Conservation (phyloP, 2,888 invertebrate species). For the Agrilus biguttatus region DNA sequence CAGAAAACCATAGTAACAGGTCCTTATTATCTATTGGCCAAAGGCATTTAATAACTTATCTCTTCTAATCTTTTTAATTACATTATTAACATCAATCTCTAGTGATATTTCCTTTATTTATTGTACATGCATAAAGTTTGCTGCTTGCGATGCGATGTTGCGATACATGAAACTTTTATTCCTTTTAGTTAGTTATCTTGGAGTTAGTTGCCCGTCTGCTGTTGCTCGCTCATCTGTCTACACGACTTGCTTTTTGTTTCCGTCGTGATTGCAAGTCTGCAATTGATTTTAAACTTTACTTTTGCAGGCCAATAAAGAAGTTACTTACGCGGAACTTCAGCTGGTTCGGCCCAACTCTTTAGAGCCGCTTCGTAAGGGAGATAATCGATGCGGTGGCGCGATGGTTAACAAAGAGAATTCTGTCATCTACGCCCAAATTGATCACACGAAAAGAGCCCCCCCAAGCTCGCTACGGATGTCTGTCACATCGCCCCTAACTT, state of each 20-base stretch:
- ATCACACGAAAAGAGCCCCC: conserved; percentile 43
- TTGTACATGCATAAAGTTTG: too few species aligned
- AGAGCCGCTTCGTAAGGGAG: conserved; percentile 29
- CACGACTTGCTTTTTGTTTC: not conserved
- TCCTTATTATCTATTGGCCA: too few species aligned
- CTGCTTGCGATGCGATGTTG: too few species aligned
- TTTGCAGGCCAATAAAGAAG: conserved; percentile 33
- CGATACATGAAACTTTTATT: not conserved
- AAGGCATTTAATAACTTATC: too few species aligned
- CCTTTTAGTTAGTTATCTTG: not conserved
- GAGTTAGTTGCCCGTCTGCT: not conserved
- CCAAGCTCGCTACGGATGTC: conserved; percentile 23
- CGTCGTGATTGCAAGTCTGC: not conserved
- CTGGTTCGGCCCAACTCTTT: conserved; percentile 39
- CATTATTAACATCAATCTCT: too few species aligned
- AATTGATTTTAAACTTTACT: not conserved
- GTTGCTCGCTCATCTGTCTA: not conserved
- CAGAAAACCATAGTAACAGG: too few species aligned
- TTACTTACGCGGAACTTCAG: conserved; percentile 47
- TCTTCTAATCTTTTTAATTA: too few species aligned
- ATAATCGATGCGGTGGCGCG: conserved; percentile 25
- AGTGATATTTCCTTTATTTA: too few species aligned
- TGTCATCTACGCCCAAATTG: conserved; percentile 62
- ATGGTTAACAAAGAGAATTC: conserved; percentile 39
- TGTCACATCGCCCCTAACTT: conserved; percentile 33